Conservation (phyloP, 2,888 invertebrate genomes). For the Ashinkailepas kermadecensis region DNA sequence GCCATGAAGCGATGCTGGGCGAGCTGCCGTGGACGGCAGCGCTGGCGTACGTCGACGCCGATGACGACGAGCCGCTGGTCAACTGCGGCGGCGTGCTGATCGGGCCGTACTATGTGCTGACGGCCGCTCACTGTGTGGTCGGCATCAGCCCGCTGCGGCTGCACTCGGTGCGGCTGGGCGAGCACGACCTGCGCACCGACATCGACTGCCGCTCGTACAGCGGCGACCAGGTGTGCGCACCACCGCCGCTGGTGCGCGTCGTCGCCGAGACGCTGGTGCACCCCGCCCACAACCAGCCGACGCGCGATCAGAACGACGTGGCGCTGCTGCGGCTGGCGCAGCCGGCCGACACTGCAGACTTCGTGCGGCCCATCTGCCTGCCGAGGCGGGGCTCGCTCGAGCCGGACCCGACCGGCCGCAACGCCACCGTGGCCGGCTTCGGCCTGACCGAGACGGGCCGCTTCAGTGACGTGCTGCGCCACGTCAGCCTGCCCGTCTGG, state of each 20-base stretch:
- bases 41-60: slow-evolving; percentile 14
- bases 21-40: slow-evolving; percentile 31
- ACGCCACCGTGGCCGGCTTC: slow-evolving; percentile 28
- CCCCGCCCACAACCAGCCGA: slow-evolving; percentile 25
- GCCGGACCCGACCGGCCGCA: slow-evolving; percentile 21
- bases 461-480: slow-evolving; percentile 27
- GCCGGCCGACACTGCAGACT: slow-evolving; percentile 25
- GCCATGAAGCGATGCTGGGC: neutral
- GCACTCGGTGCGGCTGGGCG: slow-evolving; percentile 30
- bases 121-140: slow-evolving; percentile 28
- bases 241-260: slow-evolving; percentile 17
- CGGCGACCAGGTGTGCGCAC: slow-evolving; percentile 23
- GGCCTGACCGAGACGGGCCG: slow-evolving; percentile 29
- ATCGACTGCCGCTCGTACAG: slow-evolving; percentile 21
- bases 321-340: slow-evolving; percentile 27
- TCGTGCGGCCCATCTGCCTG: slow-evolving; percentile 29
- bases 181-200: slow-evolving; percentile 26
- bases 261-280: slow-evolving; percentile 26
- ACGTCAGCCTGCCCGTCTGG: slow-evolving; percentile 26
- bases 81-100: slow-evolving; percentile 30
- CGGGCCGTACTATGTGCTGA: slow-evolving; percentile 27
- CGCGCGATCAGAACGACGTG: slow-evolving; percentile 27
- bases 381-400: slow-evolving; percentile 15
- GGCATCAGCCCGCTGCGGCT: slow-evolving; percentile 23
- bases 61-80: slow-evolving; percentile 14